Conservation (phyloP, 92 coral and sea anemone genomes). For the Isaurus tuberculatus region DNA sequence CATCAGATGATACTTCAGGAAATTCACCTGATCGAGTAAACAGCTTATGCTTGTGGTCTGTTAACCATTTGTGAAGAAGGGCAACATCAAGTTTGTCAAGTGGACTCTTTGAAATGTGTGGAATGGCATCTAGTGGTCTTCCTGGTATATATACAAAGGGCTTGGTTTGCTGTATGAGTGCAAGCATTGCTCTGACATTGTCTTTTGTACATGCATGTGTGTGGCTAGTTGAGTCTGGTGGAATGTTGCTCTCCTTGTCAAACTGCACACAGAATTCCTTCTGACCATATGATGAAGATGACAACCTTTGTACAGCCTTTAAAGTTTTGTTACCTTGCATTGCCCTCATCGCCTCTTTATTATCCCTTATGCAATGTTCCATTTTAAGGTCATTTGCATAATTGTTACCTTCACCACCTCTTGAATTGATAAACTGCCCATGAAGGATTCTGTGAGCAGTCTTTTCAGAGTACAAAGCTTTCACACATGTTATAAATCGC, state of each 20-base stretch:
- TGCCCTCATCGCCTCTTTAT: too few relatives aligned
- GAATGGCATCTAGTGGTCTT: too few relatives aligned
- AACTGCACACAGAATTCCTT: constrained; percentile 1
- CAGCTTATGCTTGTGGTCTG: neutral
- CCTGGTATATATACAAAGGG: too few relatives aligned
- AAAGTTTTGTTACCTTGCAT: too few relatives aligned
- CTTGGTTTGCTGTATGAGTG: too few relatives aligned
- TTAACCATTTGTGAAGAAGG: too few relatives aligned
- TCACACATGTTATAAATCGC: too few relatives aligned
- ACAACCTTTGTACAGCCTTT: neutral
- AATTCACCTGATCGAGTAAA: constrained; percentile 13
- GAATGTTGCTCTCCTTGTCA: constrained; percentile 2
- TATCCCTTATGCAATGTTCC: constrained; percentile 48
- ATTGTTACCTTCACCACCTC: constrained; percentile 67
- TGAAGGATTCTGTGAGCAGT: constrained; percentile 51
- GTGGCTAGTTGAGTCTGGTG: constrained; percentile 7
- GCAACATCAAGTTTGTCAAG: too few relatives aligned
- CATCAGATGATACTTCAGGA: constrained; percentile 27
- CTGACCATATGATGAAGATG: constrained; percentile 5
- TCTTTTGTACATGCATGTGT: neutral
- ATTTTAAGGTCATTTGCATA: constrained; percentile 68
- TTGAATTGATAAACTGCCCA: constrained; percentile 69
- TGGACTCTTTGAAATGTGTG: too few relatives aligned
- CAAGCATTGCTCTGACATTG: too few relatives aligned
- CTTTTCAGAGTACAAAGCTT: too few relatives aligned